phyloP scores from a whole-genome alignment of 92 coral and sea anemone species.

The Siderastrea siderea region DNA sequence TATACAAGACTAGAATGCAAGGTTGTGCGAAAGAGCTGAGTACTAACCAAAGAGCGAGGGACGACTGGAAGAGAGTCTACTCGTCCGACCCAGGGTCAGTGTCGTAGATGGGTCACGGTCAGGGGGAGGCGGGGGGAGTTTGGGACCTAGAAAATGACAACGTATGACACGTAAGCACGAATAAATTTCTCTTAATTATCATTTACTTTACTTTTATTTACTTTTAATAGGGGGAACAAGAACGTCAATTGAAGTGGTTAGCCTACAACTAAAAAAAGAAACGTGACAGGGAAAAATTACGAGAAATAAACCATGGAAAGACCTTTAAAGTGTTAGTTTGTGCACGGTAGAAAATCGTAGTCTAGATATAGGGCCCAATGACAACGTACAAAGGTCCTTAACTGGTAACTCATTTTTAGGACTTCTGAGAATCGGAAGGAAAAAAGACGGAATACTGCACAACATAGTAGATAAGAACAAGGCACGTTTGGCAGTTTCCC shows the following conservation, averaged over 20 bases:
- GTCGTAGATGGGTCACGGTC: conserved; percentile 96
- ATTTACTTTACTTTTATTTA: not conserved
- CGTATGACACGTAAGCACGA: conserved; percentile 6
- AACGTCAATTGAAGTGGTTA: not conserved
- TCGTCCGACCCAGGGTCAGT: conserved; percentile 88
- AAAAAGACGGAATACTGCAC: too few relatives aligned
- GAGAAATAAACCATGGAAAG: too few relatives aligned
- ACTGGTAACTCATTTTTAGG: too few relatives aligned
- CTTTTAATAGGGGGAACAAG: not conserved
- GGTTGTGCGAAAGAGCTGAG: not conserved
- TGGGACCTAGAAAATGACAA: conserved; percentile 58
- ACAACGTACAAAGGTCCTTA: not conserved
- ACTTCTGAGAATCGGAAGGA: too few relatives aligned
- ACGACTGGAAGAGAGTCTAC: conserved; percentile 64
- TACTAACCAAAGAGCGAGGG: conserved; percentile 88
- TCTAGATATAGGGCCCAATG: not conserved
- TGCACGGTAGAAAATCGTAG: too few relatives aligned
- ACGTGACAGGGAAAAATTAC: too few relatives aligned
- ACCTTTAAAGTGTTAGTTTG: too few relatives aligned
- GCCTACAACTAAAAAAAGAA: not conserved
- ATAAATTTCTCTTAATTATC: not conserved
- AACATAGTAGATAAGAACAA: too few relatives aligned
- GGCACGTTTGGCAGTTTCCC: too few relatives aligned
- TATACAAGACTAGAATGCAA: not conserved
- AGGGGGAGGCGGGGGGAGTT: conserved; percentile 92